Evolutionary conservation across 2,113 vertebrate genomes (phyloP).

Genomic region (Chloroceryle aenea): DNA sequence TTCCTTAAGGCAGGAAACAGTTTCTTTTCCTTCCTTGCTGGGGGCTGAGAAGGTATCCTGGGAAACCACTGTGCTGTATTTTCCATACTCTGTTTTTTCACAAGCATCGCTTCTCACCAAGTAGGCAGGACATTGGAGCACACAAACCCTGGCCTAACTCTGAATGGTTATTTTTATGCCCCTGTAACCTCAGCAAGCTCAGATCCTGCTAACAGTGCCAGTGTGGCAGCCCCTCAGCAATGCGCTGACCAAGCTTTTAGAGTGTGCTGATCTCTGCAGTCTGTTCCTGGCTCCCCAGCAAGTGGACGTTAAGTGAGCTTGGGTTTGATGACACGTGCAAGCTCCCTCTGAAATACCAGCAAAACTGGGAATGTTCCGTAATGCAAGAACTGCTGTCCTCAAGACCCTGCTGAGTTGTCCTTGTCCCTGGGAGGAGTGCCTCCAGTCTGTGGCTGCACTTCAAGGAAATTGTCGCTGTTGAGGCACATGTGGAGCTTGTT

Average conservation of each 20-base stretch:
- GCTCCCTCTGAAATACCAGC: constrained; percentile 3
- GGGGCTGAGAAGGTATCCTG: not conserved
- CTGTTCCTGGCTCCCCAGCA: constrained; percentile 1
- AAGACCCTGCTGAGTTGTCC: not conserved
- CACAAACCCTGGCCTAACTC: not conserved
- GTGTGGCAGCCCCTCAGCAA: constrained; percentile 42
- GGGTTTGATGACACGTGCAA: not conserved
- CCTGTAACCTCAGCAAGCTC: constrained; percentile 26
- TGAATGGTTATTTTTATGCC: constrained; percentile 12
- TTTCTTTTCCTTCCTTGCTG: constrained; percentile 7
- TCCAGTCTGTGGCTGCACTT: not conserved
- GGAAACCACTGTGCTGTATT: not conserved
- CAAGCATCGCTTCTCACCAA: not conserved
- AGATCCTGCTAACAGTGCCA: not conserved
- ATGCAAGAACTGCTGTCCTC: not conserved
- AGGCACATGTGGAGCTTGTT: not conserved
- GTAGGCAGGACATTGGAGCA: not conserved
- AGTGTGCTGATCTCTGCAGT: constrained; percentile 24
- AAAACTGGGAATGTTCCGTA: not conserved
- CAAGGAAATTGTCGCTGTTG: not conserved
- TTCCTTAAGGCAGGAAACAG: not conserved
- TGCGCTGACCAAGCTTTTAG: constrained; percentile 35
- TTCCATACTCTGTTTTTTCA: not conserved
- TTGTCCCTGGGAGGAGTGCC: not conserved
- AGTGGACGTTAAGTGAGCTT: not conserved